Conservation (phyloP, 2,888 invertebrate species). For the Timema podura region DNA sequence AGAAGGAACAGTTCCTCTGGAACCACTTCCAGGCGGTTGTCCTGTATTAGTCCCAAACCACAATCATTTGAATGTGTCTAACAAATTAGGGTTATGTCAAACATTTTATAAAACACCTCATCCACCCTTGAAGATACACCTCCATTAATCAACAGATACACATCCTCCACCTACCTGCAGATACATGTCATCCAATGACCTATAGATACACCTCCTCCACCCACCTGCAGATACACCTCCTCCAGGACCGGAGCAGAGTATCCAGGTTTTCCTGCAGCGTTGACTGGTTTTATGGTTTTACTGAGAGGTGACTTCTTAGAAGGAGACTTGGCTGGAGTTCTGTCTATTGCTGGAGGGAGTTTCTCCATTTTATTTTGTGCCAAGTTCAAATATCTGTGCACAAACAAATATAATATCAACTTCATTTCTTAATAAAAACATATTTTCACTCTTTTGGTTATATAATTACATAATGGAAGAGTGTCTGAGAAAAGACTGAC, state of each 20-base stretch:
- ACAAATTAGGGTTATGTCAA: no score
- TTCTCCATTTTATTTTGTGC: constrained; percentile 85
- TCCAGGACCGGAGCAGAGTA: constrained; percentile 78
- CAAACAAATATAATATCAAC: no score
- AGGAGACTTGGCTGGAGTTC: constrained; percentile 33
- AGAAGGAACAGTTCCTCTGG: constrained; percentile 79
- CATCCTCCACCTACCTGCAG: no score
- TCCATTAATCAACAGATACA: not conserved
- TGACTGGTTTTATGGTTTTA: constrained; percentile 37
- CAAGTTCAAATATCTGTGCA: constrained; percentile 67
- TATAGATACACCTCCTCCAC: constrained; percentile 10
- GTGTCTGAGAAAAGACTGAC: no score
- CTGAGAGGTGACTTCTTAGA: constrained; percentile 37
- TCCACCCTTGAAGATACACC: no score
- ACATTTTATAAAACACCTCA: no score
- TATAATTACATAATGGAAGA: no score
- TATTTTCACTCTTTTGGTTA: no score
- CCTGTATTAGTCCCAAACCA: constrained; percentile 47
- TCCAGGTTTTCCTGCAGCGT: constrained; percentile 40
- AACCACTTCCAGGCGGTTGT: constrained; percentile 79
- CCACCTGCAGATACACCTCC: constrained; percentile 79
- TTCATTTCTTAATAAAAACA: no score
- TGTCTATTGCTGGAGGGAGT: constrained; percentile 53
- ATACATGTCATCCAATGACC: not conserved
- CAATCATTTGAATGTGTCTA: constrained; percentile 4